phyloP scores from a whole-genome alignment of 1,140 invertebrate genomes.

The Microplitis demolitor region DNA sequence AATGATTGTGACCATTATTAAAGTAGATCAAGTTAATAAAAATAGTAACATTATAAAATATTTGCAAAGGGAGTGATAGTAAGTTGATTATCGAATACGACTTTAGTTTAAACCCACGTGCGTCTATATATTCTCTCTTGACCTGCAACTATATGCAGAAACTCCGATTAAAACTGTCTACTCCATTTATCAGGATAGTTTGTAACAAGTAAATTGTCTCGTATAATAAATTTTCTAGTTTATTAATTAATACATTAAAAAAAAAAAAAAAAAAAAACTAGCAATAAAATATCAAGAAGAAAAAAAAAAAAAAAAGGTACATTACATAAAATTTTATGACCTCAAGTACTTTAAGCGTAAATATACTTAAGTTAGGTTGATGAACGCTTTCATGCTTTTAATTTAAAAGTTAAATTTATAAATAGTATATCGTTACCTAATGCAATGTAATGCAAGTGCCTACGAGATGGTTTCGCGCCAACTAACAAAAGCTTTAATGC shows the following conservation, averaged over 20 bases:
- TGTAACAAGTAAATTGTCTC: too few relatives aligned
- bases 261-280: background rate
- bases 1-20: too few relatives aligned
- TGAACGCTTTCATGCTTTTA: slow-evolving; percentile 10
- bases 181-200: background rate
- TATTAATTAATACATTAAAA: background rate
- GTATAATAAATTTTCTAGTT: too few relatives aligned
- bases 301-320: too few relatives aligned
- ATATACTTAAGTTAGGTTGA: slow-evolving; percentile 7
- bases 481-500: background rate
- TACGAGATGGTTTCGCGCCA: slow-evolving; percentile 4
- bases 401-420: slow-evolving; percentile 18
- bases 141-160: too few relatives aligned
- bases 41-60: background rate
- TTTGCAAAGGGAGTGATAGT: background rate
- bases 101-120: background rate
- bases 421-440: slow-evolving; percentile 35
- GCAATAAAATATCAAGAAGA: background rate
- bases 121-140: background rate
- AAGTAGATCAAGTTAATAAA: background rate
- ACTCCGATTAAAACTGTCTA: too few relatives aligned
- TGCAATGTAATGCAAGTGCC: slow-evolving; percentile 9
- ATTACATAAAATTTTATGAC: background rate
- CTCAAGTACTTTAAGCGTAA: background rate
- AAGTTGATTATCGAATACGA: background rate